These are phyloP conservation scores for Anarhynchus alexandrinus DNA, from an alignment of 2,113 vertebrate species.

Conservation along the genomic window DNA sequence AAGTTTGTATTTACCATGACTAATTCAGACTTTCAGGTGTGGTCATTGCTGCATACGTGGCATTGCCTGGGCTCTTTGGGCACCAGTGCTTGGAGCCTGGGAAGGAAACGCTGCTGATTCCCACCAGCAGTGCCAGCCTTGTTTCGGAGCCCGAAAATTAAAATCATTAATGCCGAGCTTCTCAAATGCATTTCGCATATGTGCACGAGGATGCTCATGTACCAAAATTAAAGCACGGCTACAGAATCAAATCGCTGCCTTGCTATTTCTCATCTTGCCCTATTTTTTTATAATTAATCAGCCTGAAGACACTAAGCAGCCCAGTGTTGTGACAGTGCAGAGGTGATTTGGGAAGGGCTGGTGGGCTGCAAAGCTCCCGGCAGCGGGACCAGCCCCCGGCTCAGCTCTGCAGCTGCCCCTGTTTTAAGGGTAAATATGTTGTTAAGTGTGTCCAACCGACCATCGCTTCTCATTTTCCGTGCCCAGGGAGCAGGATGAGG, in stretches of 20 bases:
- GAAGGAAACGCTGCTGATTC: fast-evolving
- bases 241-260: not conserved
- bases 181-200: not conserved
- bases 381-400: fast-evolving
- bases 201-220: fast-evolving
- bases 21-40: not conserved
- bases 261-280: not conserved
- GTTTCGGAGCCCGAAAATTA: not conserved
- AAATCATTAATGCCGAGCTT: fast-evolving
- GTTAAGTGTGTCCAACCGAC: not conserved
- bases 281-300: not conserved
- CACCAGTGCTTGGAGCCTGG: not conserved
- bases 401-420: not conserved
- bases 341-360: not conserved
- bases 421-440: not conserved
- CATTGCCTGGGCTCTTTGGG: not conserved
- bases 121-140: not conserved
- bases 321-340: not conserved
- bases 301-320: not conserved
- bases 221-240: fast-evolving
- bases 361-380: not conserved
- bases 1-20: not conserved
- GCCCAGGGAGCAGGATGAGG: not conserved
- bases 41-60: not conserved
- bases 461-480: fast-evolving